Base-by-base conservation (phyloP, 2,888 invertebrate species). In the Brachypterus glaber region DNA sequence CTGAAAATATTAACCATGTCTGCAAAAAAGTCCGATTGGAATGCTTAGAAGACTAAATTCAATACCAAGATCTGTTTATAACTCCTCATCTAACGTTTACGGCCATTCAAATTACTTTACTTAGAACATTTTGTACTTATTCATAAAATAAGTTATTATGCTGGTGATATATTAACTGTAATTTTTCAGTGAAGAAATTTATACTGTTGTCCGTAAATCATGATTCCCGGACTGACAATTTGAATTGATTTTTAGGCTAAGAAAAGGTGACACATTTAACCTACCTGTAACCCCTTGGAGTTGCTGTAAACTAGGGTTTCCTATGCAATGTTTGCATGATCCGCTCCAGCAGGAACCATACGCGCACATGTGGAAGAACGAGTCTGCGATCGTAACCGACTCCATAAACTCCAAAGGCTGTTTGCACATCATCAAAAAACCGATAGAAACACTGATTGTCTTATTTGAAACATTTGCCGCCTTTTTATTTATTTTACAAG, bases 301-400 rank as follows among this genome's bases (percentile, higher is more conserved):
- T 17, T 77, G 77, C 56, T 77, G 76, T 57, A 69, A 70, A 31
- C 64, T 72, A 3, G 61, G 68, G 17, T 74, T 72, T 45, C 67
- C 73, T 27, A 69, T 72, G 33, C 72, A 76, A 3, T 77, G 77
- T 62, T 70, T 74, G 49, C 77, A 76, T 55, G 77, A 77, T 53
- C 76, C 75, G 0, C 48, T 77, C 39, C 77, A 77, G 50, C 77
- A 66, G 51, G 40, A 45, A 3, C 51, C 56, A 17, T 60, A 55
- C 16, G 45, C 53, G 2, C 54, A 62, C 38, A 37, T 66, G 26
- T 65, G 64, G 64, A 50, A 50, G 9, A 58, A 63, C 39, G 58
- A 63, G 39, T 60, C 60, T 0, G 45, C 51, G 4, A 42, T 64
- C 4, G 47, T 59, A 1, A 47, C 50, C 8, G 57, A 60, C 30